These are phyloP conservation scores for Luperina nickerlii DNA, from an alignment of 2,888 invertebrate species.

Conservation along the genomic window DNA sequence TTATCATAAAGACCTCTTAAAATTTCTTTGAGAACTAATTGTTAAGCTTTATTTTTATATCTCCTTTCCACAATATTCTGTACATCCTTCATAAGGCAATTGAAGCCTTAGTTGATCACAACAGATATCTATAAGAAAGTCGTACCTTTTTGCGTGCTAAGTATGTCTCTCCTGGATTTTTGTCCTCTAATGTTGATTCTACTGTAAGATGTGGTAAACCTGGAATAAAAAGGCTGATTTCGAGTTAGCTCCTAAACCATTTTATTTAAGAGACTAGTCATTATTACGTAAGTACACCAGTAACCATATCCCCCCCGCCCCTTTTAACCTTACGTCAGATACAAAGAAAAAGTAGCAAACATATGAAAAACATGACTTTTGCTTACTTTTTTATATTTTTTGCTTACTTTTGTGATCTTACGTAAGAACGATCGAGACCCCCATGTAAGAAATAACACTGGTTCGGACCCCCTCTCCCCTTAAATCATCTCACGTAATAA, in stretches of 20 bases:
- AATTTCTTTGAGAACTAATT: background rate
- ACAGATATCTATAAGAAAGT: background rate
- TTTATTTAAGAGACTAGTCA: no score
- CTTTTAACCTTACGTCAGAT: no score
- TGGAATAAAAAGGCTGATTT: constrained; percentile 52
- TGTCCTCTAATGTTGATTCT: constrained; percentile 68
- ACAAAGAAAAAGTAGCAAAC: no score
- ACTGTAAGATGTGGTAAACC: constrained; percentile 74
- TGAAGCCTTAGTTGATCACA: background rate
- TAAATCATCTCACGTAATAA: no score
- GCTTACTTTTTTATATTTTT: no score
- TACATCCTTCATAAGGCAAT: background rate
- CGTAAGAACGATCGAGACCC: no score
- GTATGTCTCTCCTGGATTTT: constrained; percentile 72
- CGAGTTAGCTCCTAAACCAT: background rate
- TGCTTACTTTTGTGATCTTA: no score
- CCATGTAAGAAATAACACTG: no score
- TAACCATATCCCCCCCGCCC: no score
- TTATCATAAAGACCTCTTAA: background rate
- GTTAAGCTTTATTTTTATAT: background rate
- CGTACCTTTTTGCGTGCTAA: constrained; percentile 63
- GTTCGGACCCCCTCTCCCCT: no score
- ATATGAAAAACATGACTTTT: no score
- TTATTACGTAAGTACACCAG: no score
- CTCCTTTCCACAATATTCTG: background rate